Evolutionary conservation across 1,140 invertebrate genomes (phyloP).

Genomic region (Nephotettix cincticeps): DNA sequence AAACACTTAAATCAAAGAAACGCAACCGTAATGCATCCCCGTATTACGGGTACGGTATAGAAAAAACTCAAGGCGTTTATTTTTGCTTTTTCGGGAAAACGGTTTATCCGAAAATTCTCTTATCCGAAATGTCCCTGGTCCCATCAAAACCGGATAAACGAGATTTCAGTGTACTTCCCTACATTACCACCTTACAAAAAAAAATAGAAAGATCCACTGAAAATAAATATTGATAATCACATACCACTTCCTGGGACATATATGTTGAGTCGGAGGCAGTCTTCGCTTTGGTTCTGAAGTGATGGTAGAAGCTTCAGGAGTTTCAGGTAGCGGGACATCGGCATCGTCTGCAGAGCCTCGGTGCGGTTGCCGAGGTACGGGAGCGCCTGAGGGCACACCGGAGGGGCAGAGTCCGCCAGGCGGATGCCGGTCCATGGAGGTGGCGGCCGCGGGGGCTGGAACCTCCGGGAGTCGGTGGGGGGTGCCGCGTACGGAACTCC

Average conservation of each 20-base stretch:
- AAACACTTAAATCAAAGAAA: no score
- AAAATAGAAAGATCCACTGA: no score
- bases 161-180: no score
- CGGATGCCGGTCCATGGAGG: conserved; percentile 69
- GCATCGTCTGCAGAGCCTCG: conserved; percentile 65
- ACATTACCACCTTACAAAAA: no score
- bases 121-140: no score
- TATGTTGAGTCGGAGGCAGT: conserved; percentile 88
- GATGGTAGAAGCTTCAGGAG: conserved; percentile 62
- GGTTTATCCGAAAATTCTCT: no score
- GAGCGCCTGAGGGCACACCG: conserved; percentile 75
- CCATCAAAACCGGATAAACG: no score
- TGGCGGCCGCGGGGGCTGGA: conserved; percentile 67
- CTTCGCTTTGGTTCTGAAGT: conserved; percentile 80
- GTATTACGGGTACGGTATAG: no score
- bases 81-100: no score
- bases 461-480: conserved; percentile 68
- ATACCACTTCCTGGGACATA: conserved; percentile 81
- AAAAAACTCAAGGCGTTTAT: no score
- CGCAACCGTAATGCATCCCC: no score
- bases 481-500: conserved; percentile 83
- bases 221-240: conserved; percentile 39
- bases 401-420: conserved; percentile 72
- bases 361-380: conserved; percentile 72
- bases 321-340: conserved; percentile 64